Base-by-base conservation (phyloP, 1,140 invertebrate species). In the Lasioglossum baleicum region DNA sequence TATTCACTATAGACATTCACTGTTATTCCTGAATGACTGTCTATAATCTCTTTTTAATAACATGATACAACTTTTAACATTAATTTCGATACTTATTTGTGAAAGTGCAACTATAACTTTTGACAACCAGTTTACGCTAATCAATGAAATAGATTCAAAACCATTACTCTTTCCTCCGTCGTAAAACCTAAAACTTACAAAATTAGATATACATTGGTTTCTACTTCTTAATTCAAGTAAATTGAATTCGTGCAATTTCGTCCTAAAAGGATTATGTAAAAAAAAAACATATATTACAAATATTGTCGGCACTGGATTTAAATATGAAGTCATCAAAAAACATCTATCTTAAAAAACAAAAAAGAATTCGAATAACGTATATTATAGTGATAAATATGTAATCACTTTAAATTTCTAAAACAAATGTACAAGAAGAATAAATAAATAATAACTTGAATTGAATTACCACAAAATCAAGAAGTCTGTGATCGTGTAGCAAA, bases 51-150 rank as follows among this genome's bases (percentile, higher is more conserved):
- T 78, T 78, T 78, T 31, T 26, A 53, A 78, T 51, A 78, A 72
- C 17, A 74, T 42, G 10, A 63, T 64, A 73, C 7, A 65, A 53
- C 31, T 64, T 31, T 80, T 61, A 74, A 20, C 31, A 60, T 80
- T 60, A 78, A 72, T 78, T 74, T 80, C 40, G 22, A 80, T 80
- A 74, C 63, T 74, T 56, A 67, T 68, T 64, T 69, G 26, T 79
- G 75, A 69, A 80, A 61, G 65, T 65, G 64, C 72, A 80, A 73
- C 51, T 72, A 35, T 3, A 82, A 7, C 51, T 83, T 81, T 63
- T 75, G 56, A 53, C 60, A 83, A 83, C 61, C 56, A 76, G 48
- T 76, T 83, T 81, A 70, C 71, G 68, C 67, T 75, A 72, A 79
- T 82, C 44, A 71, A 7, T 26, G 13, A 72, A 79, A 17, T 20